Base-by-base conservation (phyloP, 2,797 vertebrate species). In the Coccyzus lansbergi region DNA sequence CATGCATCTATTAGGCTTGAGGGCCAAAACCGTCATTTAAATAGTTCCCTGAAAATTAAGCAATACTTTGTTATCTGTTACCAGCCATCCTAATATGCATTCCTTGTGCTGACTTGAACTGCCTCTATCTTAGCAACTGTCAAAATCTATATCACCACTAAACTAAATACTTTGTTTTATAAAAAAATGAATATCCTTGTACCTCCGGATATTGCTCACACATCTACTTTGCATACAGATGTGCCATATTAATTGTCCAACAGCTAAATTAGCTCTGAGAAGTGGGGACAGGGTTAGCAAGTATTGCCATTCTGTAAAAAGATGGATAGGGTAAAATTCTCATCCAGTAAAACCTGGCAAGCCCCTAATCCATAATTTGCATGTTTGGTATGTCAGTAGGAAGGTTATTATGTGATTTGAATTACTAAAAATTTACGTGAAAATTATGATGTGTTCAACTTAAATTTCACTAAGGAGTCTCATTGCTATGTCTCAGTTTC, bases 281-380 rank as follows among this genome's bases (percentile, higher is more conserved):
- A 70, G 5, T n/a, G 2, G 4, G 5, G 4, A 0, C 4, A 67
- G 14, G 6, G 19, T 3, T 68, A 53, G 7, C 31, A 6, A 6
- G 14, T 64, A 58, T 51, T 64, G 5, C 2, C 13, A 67, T 4
- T 34, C 22, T 28, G 3, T 28, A 51, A 58, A 78, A 60, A 74
- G 34, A 75, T 2, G 5, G 19, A n/a, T 20, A 65, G 31, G 6
- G 20, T 33, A 59, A 63, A 88, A 86, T 60, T 82, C 15, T 86
- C 9, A 72, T 60, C 20, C 21, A 46, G 5, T 46, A 63, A 60
- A 5, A 59, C 1, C 7, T 49, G n/a, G 68, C 3, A 44, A 78
- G 8, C 6, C 34, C 42, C 24, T 75, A 56, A 77, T 63, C 5
- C 3, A 6, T 78, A 64, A 48, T 6, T 78, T 26, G 2, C 7